Percentiles rank a stretch among this genome's conserved stretches.
phyloP scores from a whole-genome alignment of 2,797 vertebrate species.

The Anomalospiza imberbis region DNA sequence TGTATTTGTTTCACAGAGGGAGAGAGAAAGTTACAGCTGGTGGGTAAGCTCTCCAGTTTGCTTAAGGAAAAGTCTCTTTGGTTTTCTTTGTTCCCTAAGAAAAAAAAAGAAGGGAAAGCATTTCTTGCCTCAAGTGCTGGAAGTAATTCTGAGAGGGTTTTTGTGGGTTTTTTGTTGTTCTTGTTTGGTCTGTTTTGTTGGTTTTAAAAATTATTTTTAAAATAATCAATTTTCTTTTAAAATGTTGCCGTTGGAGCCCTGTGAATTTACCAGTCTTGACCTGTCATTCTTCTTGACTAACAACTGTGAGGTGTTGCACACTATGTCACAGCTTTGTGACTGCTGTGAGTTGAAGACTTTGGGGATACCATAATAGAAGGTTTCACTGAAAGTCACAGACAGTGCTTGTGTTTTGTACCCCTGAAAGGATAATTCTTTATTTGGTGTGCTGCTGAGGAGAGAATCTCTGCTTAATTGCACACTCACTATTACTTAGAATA shows the following conservation, averaged over 20 bases:
- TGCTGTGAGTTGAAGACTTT: background rate
- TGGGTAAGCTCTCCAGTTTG: background rate
- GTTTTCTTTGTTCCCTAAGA: background rate
- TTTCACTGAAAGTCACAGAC: background rate
- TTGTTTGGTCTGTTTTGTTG: background rate
- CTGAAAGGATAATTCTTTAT: background rate
- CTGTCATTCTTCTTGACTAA: background rate
- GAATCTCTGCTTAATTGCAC: background rate
- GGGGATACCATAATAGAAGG: background rate
- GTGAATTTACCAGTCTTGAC: background rate
- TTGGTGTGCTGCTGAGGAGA: background rate
- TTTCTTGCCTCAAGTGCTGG: background rate
- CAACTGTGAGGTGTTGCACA: background rate
- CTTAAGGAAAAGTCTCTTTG: background rate
- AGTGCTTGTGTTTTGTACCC: background rate
- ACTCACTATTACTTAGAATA: rapidly evolving
- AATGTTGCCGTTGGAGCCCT: background rate
- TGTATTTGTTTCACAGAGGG: background rate
- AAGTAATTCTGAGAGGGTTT: background rate
- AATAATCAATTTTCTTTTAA: background rate
- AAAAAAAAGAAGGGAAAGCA: background rate
- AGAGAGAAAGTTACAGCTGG: background rate
- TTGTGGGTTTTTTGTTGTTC: no score
- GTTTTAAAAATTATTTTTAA: rapidly evolving
- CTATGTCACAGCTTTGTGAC: background rate